phyloP scores from a whole-genome alignment of 2,797 vertebrate species.

The Lithobates sylvaticus region DNA sequence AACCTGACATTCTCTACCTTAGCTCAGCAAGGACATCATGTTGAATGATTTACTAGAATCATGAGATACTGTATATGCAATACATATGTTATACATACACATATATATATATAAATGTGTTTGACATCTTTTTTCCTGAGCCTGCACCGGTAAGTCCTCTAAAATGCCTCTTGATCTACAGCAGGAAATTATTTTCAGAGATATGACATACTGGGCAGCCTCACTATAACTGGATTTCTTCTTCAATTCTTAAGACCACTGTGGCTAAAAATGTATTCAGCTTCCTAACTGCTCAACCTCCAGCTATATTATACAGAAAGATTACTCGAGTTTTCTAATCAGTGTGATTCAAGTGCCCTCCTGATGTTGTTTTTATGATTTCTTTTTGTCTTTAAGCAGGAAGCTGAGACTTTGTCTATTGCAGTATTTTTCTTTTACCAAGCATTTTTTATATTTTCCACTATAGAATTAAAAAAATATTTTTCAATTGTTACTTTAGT shows the following conservation, averaged over 20 bases:
- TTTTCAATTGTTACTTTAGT: too few relatives aligned
- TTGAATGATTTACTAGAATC: neutral
- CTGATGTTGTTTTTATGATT: constrained; percentile 36
- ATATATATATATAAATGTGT: neutral
- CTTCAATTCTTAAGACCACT: constrained; percentile 16
- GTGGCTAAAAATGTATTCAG: constrained; percentile 14
- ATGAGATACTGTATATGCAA: too few relatives aligned
- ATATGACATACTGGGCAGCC: constrained; percentile 19
- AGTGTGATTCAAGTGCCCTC: constrained; percentile 42
- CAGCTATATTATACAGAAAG: constrained; percentile 25
- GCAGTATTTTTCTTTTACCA: too few relatives aligned
- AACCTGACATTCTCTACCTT: neutral
- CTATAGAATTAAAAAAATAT: too few relatives aligned
- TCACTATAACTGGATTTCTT: constrained; percentile 21
- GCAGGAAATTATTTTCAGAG: constrained; percentile 20
- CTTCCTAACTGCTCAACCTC: constrained; percentile 7
- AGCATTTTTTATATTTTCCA: too few relatives aligned
- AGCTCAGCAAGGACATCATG: neutral
- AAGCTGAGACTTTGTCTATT: neutral
- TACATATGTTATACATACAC: too few relatives aligned
- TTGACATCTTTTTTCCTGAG: neutral
- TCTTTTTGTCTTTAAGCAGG: constrained; percentile 19
- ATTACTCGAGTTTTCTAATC: constrained; percentile 48
- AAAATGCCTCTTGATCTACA: constrained; percentile 25
- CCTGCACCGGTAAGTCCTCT: neutral